Conservation (phyloP, 2,113 vertebrate genomes). For the Cnemophilus loriae region DNA sequence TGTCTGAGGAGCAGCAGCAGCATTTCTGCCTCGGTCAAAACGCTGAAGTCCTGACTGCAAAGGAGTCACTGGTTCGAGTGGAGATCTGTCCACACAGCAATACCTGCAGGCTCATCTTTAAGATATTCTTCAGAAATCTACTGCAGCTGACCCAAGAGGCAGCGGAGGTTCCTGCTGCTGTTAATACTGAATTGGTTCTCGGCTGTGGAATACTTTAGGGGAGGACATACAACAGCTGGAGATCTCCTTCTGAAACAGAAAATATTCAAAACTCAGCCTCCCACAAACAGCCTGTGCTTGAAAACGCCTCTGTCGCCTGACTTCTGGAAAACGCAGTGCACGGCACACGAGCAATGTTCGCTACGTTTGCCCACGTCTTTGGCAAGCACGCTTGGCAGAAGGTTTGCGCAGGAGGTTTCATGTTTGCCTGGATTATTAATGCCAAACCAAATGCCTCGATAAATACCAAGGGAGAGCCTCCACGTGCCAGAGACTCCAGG, state of each 20-base stretch:
- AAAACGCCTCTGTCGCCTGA: neutral
- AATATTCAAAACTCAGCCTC: neutral
- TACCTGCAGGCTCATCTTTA: conserved; percentile 57
- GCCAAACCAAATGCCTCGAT: neutral
- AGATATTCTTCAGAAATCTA: conserved; percentile 70
- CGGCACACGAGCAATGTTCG: fast-evolving
- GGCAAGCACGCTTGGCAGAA: fast-evolving
- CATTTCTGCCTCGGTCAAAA: conserved; percentile 56
- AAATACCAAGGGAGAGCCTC: fast-evolving
- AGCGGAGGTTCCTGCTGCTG: conserved; percentile 8
- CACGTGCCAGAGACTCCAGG: neutral
- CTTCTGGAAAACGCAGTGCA: neutral
- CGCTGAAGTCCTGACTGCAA: conserved; percentile 58
- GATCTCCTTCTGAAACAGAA: neutral
- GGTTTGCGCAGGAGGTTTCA: fast-evolving
- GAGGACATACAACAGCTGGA: neutral
- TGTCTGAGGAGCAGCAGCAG: conserved; percentile 51
- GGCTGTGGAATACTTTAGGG: neutral
- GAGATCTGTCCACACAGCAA: conserved; percentile 55
- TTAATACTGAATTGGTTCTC: neutral
- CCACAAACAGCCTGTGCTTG: neutral
- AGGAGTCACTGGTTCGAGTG: conserved; percentile 62
- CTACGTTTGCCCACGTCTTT: fast-evolving
- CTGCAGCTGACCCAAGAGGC: conserved; percentile 62
- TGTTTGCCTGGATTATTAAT: neutral